phyloP scores from a whole-genome alignment of 2,113 vertebrate genomes.

The Takifugu flavidus region DNA sequence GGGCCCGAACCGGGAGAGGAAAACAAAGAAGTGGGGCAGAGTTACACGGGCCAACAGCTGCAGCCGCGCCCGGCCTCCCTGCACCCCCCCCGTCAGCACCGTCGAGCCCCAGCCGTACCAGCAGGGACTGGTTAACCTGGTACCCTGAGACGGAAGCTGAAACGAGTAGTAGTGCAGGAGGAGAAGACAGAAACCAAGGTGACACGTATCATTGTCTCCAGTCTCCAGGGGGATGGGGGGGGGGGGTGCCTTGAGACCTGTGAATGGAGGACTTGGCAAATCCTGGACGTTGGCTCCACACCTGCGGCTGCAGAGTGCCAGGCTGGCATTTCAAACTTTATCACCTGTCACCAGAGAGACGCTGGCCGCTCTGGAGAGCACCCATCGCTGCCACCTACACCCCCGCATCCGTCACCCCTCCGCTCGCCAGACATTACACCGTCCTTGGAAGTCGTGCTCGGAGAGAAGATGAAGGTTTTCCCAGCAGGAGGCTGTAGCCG shows the following conservation, averaged over 20 bases:
- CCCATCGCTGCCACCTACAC: constrained; percentile 5
- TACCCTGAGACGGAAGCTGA: neutral
- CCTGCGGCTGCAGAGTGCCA: constrained; percentile 40
- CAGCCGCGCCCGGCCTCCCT: too few species aligned
- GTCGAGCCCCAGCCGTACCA: too few species aligned
- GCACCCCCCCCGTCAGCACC: too few species aligned
- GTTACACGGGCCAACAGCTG: too few species aligned
- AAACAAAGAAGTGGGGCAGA: neutral
- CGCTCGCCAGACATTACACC: constrained; percentile 18
- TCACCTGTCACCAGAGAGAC: constrained; percentile 65
- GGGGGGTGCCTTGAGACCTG: constrained; percentile 41
- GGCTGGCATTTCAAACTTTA: constrained; percentile 62
- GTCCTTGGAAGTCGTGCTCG: constrained; percentile 43
- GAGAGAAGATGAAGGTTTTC: constrained; percentile 20
- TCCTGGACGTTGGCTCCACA: constrained; percentile 58
- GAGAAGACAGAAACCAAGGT: constrained; percentile 36
- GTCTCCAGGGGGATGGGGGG: neutral
- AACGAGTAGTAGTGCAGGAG: neutral
- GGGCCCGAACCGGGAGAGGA: neutral
- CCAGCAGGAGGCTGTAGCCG: constrained; percentile 25
- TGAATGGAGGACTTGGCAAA: constrained; percentile 54
- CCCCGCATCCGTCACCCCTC: neutral
- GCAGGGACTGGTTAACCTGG: too few species aligned
- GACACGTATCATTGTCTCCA: constrained; percentile 35
- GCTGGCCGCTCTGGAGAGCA: constrained; percentile 35